Percentiles rank a stretch among this genome's conserved stretches.
Conservation (phyloP, 2,888 invertebrate species). For the Drosophila kokeensis region DNA sequence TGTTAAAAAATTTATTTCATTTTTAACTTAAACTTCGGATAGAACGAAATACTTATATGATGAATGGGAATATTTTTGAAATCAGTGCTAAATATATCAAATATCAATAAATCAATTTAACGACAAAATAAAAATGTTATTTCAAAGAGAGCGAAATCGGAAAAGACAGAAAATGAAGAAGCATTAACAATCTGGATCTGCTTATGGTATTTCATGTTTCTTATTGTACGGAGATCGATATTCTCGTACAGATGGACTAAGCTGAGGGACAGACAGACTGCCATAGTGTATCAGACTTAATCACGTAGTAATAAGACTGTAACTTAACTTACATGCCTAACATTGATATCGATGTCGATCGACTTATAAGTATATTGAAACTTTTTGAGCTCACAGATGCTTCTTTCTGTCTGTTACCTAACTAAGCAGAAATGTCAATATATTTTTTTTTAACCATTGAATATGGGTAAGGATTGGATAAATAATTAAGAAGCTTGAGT, state of each 20-base stretch:
- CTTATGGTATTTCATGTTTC: neutral
- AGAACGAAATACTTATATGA: neutral
- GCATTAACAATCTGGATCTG: neutral
- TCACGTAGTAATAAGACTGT: neutral
- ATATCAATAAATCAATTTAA: neutral
- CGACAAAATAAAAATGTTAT: neutral
- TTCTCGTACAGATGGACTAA: neutral
- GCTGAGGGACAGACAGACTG: neutral
- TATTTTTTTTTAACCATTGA: neutral
- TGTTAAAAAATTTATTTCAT: neutral
- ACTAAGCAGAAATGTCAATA: neutral
- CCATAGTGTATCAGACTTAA: neutral
- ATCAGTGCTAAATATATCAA: neutral
- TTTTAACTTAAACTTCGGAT: neutral
- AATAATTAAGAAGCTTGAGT: neutral
- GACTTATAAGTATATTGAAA: neutral
- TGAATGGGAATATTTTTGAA: neutral
- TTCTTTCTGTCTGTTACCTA: neutral
- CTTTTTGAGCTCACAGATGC: neutral
- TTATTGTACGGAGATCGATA: neutral
- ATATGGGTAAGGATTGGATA: neutral
- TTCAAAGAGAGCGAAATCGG: neutral
- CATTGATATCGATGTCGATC: neutral
- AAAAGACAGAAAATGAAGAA: neutral
- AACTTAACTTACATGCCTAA: neutral